Conservation (phyloP, 2,797 vertebrate species). For the Myotis vivesi region DNA sequence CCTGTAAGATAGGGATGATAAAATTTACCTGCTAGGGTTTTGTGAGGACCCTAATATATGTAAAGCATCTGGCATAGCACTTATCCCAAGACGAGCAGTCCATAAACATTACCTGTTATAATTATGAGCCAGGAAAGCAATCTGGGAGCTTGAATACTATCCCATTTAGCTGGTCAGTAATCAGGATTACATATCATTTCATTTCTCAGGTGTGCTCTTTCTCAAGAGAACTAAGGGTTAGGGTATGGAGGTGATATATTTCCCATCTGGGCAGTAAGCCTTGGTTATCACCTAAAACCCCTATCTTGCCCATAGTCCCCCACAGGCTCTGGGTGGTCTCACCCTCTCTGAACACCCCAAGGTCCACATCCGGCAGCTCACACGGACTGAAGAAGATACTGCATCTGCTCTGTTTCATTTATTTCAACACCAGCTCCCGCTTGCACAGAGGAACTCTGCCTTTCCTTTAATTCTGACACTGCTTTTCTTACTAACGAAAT, state of each 20-base stretch:
- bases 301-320: not conserved
- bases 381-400: not conserved
- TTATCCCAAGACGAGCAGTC: not conserved
- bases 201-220: not conserved
- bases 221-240: not conserved
- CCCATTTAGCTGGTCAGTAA: not conserved
- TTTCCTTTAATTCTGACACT: not conserved
- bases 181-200: not conserved
- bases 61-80: not conserved
- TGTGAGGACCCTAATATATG: not conserved
- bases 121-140: not conserved
- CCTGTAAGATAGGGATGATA: not conserved
- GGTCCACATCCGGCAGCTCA: not conserved
- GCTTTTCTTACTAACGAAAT: not conserved
- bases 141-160: not conserved
- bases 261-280: not conserved
- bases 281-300: not conserved
- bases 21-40: not conserved
- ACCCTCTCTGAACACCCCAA: not conserved
- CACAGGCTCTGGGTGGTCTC: not conserved
- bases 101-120: not conserved
- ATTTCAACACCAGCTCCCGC: not conserved
- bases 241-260: not conserved
- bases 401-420: not conserved
- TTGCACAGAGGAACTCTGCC: not conserved